Evolutionary conservation across 2,888 invertebrate species (phyloP).

Genomic region (Agrotis ipsilon): DNA sequence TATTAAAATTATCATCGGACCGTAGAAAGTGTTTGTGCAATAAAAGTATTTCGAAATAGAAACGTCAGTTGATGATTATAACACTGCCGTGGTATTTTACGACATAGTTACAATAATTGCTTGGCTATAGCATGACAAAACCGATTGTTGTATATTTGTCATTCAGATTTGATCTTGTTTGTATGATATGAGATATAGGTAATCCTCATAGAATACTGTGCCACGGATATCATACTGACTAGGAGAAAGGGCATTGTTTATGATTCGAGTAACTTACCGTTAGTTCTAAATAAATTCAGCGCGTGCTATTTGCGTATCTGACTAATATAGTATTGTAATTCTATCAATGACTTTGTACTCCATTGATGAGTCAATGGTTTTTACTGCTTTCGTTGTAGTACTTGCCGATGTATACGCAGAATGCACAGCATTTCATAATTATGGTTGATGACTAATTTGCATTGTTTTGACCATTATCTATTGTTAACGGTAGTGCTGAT

Average conservation of each 20-base stretch:
- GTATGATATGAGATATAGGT: conserved; percentile 11
- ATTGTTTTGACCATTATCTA: conserved; percentile 47
- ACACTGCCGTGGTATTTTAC: conserved; percentile 31
- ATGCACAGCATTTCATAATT: conserved; percentile 18
- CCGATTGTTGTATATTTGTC: conserved; percentile 4
- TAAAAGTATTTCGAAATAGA: conserved; percentile 56
- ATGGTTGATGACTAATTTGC: conserved; percentile 30
- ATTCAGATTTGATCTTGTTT: background rate
- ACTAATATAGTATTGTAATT: conserved; percentile 56
- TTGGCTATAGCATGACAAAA: conserved; percentile 21
- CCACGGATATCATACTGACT: conserved; percentile 46
- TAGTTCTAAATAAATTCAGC: conserved; percentile 71
- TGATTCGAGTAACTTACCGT: conserved; percentile 70
- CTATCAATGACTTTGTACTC: conserved; percentile 56
- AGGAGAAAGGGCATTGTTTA: conserved; percentile 74
- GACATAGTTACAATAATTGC: conserved; percentile 40
- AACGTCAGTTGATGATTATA: conserved; percentile 51
- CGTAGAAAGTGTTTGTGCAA: conserved; percentile 72
- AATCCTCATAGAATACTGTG: conserved; percentile 10
- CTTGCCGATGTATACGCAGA: conserved; percentile 19
- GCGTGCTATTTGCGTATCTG: conserved; percentile 57
- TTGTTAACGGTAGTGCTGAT: conserved; percentile 21
- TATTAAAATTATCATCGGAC: conserved; percentile 77
- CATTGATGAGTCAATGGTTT: conserved; percentile 55
- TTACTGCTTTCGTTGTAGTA: conserved; percentile 17